These are phyloP conservation scores for Cordilura impudica DNA, from an alignment of 2,888 invertebrate species.

Conservation along the genomic window DNA sequence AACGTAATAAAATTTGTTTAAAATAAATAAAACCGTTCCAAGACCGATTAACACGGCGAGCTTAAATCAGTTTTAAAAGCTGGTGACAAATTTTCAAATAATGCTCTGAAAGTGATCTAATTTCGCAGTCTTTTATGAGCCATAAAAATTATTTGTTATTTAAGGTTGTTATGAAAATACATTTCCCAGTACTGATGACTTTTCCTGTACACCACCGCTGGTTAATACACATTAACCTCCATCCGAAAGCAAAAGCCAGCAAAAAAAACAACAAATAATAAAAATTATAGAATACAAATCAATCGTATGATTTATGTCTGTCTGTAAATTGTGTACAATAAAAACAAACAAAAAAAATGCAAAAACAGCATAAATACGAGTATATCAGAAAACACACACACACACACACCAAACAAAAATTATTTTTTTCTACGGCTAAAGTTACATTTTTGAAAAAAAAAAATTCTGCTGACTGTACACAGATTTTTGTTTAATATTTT, in stretches of 20 bases:
- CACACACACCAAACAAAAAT: no score
- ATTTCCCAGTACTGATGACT: no score
- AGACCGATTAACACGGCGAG: no score
- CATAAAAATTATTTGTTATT: no score
- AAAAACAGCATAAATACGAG: background rate
- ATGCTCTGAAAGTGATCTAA: no score
- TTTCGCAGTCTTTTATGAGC: no score
- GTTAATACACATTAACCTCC: background rate
- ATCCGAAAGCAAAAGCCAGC: background rate
- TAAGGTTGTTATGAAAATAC: no score
- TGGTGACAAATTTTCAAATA: no score
- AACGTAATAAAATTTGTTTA: no score
- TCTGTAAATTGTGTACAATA: background rate
- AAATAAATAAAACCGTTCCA: no score
- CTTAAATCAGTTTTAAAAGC: no score
- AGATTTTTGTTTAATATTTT: constrained; percentile 5
- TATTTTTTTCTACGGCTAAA: background rate
- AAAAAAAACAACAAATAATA: background rate
- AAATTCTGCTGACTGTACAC: background rate
- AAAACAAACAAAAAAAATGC: background rate
- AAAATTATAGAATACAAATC: background rate
- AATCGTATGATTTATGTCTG: background rate
- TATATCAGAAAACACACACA: no score
- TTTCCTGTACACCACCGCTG: background rate
- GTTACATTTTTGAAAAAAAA: background rate